phyloP scores from a whole-genome alignment of 2,113 vertebrate species.

The Anthoscopus minutus region DNA sequence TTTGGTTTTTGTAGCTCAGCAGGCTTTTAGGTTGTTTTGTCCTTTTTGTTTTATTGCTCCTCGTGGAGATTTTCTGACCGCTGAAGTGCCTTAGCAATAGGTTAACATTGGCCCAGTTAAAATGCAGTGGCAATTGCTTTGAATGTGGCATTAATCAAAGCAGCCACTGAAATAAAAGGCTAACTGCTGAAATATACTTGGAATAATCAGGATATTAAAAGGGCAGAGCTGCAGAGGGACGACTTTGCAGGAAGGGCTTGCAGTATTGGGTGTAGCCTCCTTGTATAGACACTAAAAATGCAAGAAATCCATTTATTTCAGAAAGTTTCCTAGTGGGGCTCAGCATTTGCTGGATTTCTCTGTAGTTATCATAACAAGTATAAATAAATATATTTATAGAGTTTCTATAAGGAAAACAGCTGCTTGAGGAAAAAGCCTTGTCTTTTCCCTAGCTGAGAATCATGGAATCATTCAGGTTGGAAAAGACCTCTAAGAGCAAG shows the following conservation, averaged over 20 bases:
- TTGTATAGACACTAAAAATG: background rate
- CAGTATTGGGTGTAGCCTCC: background rate
- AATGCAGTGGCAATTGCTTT: background rate
- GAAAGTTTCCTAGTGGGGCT: background rate
- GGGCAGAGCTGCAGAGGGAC: background rate
- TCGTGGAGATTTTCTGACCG: background rate
- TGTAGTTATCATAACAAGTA: background rate
- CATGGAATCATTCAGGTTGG: background rate
- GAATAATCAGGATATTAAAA: background rate
- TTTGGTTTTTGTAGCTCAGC: constrained; percentile 12
- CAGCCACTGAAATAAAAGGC: background rate
- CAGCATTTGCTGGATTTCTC: background rate
- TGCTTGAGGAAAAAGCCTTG: background rate
- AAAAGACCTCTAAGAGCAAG: background rate
- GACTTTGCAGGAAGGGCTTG: background rate
- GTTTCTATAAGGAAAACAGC: background rate
- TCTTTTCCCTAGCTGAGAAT: background rate
- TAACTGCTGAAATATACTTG: background rate
- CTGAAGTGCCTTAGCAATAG: background rate
- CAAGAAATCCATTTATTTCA: background rate
- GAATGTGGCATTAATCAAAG: constrained; percentile 33
- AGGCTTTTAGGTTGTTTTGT: background rate
- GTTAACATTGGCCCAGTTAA: background rate
- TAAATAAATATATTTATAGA: background rate
- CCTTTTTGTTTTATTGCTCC: background rate